Conservation (phyloP, 2,113 vertebrate species). For the Propithecus coquereli region DNA sequence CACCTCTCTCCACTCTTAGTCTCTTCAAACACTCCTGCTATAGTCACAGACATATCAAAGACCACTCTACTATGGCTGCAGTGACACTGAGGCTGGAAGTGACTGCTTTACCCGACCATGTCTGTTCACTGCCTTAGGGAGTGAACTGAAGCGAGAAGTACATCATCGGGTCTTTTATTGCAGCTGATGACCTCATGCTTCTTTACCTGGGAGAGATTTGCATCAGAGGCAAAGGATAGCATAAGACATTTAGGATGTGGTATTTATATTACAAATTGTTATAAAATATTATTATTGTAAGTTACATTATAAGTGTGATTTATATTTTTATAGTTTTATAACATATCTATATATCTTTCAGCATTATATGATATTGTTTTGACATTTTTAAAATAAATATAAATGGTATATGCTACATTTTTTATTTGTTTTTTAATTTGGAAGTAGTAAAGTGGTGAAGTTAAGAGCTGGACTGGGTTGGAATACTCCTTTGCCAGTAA, state of each 20-base stretch:
- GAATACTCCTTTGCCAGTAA: not conserved
- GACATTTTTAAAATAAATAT: not conserved
- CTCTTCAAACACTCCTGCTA: conserved; percentile 77
- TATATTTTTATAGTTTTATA: not conserved
- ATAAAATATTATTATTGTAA: not conserved
- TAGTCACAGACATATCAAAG: conserved; percentile 75
- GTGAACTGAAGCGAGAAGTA: conserved; percentile 45
- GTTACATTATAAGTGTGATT: not conserved
- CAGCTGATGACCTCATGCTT: not conserved
- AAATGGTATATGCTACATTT: not conserved
- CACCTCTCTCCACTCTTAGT: conserved; percentile 72
- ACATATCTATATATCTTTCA: not conserved
- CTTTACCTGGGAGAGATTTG: not conserved
- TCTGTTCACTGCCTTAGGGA: conserved; percentile 64
- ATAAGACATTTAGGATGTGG: not conserved
- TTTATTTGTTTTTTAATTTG: not conserved
- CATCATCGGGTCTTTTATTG: not conserved
- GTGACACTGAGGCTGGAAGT: conserved; percentile 68
- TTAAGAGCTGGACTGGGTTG: not conserved
- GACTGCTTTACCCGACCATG: conserved; percentile 54
- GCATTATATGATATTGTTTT: not conserved
- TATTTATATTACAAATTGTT: not conserved
- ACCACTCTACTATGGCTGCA: conserved; percentile 65
- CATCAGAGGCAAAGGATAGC: not conserved
- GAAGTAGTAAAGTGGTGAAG: not conserved